Conservation (phyloP, 2,888 invertebrate genomes). For the Drosophila yooni region DNA sequence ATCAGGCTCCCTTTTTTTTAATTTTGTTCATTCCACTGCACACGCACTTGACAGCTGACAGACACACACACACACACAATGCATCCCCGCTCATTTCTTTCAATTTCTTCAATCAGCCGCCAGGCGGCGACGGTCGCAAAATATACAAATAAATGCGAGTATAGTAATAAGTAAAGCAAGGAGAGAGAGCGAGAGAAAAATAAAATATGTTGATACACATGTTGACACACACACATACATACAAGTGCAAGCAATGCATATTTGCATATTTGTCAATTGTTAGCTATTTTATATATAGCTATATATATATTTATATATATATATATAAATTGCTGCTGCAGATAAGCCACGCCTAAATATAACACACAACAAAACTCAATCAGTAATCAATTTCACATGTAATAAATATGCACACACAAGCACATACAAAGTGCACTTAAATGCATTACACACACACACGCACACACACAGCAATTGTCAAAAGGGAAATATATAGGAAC, state of each 20-base stretch:
- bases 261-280: conserved; percentile 50
- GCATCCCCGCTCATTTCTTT: conserved; percentile 57
- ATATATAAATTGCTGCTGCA: conserved; percentile 26
- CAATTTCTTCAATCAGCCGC: conserved; percentile 73
- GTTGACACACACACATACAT: conserved; percentile 12
- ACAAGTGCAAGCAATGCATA: conserved; percentile 52
- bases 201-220: conserved; percentile 16
- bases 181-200: conserved; percentile 43
- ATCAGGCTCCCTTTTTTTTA: conserved; percentile 6
- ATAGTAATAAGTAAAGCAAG: conserved; percentile 45
- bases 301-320: background rate
- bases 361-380: conserved; percentile 26
- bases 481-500: conserved; percentile 17
- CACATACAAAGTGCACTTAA: conserved; percentile 18
- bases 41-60: conserved; percentile 59
- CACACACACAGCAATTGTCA: conserved; percentile 2
- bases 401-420: background rate
- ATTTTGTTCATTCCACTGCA: background rate
- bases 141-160: conserved; percentile 26
- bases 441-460: conserved; percentile 13
- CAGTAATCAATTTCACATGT: conserved; percentile 33
- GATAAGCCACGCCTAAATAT: conserved; percentile 59
- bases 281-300: conserved; percentile 39
- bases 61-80: conserved; percentile 17
- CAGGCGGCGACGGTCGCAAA: conserved; percentile 45